Percentiles rank a stretch among this genome's conserved stretches.
These are phyloP conservation scores for Sebastes nivosus DNA, from an alignment of 2,797 vertebrate species.

Conservation along the genomic window DNA sequence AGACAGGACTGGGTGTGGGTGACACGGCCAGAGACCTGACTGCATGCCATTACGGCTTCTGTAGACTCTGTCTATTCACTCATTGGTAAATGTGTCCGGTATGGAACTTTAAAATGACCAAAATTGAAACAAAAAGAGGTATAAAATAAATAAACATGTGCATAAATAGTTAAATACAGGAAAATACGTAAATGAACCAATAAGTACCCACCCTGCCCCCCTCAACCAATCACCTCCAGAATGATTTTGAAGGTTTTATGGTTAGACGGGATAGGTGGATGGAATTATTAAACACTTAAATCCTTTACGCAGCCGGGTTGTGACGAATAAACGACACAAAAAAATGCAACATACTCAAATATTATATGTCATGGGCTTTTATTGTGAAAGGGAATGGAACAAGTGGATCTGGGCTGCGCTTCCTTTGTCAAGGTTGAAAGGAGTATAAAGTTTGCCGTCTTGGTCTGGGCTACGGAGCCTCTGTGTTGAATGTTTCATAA, in stretches of 20 bases:
- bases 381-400: too few species aligned
- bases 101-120: background rate
- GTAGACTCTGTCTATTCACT: conserved; percentile 11
- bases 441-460: too few species aligned
- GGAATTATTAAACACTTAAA: background rate
- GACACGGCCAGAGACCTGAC: conserved; percentile 31
- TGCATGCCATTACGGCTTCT: conserved; percentile 18
- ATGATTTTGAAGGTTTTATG: background rate
- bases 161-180: background rate
- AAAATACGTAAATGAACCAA: background rate
- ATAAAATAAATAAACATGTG: background rate
- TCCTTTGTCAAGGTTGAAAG: too few species aligned
- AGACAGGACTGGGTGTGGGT: conserved; percentile 33
- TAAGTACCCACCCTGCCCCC: background rate
- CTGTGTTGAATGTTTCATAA: too few species aligned
- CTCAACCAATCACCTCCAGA: background rate
- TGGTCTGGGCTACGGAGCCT: too few species aligned
- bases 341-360: fast-evolving
- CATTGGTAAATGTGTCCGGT: background rate
- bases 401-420: too few species aligned
- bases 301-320: too few species aligned
- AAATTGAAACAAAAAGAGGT: background rate
- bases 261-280: background rate
- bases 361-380: too few species aligned
- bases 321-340: too few species aligned